Evolutionary conservation across 1,140 invertebrate genomes (phyloP).

Genomic region (Calliopsis andreniformis): DNA sequence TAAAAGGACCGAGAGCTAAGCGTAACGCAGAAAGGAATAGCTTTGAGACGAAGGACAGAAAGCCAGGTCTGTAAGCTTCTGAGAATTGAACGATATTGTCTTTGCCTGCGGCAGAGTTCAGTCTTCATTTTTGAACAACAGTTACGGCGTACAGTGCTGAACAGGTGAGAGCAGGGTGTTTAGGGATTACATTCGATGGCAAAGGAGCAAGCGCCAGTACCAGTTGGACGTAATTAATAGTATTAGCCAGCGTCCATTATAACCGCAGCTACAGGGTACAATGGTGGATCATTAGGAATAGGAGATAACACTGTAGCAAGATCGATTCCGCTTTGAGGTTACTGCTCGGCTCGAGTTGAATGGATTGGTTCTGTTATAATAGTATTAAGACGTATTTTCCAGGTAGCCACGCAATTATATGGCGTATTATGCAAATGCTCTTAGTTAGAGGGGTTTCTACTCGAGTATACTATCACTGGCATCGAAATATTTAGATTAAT

Average conservation of each 20-base stretch:
- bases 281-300: conserved; percentile 69
- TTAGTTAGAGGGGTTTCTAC: background rate
- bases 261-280: conserved; percentile 44
- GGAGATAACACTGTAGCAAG: conserved; percentile 62
- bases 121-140: background rate
- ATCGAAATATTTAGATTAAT: background rate
- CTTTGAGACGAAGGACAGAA: conserved; percentile 14
- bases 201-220: conserved; percentile 44
- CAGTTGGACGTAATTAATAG: conserved; percentile 64
- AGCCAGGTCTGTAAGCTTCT: background rate
- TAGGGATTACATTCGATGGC: conserved; percentile 19
- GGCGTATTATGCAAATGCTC: background rate
- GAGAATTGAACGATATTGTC: conserved; percentile 28
- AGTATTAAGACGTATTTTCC: conserved; percentile 58
- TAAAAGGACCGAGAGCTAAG: background rate
- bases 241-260: conserved; percentile 62
- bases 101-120: background rate
- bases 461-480: background rate
- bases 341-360: conserved; percentile 40
- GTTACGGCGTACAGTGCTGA: background rate
- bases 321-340: conserved; percentile 66
- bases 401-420: conserved; percentile 45
- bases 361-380: conserved; percentile 62
- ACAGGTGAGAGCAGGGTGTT: conserved; percentile 17
- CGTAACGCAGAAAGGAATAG: conserved; percentile 26